Conservation (phyloP, 1,140 invertebrate species). For the Eueides isabella region DNA sequence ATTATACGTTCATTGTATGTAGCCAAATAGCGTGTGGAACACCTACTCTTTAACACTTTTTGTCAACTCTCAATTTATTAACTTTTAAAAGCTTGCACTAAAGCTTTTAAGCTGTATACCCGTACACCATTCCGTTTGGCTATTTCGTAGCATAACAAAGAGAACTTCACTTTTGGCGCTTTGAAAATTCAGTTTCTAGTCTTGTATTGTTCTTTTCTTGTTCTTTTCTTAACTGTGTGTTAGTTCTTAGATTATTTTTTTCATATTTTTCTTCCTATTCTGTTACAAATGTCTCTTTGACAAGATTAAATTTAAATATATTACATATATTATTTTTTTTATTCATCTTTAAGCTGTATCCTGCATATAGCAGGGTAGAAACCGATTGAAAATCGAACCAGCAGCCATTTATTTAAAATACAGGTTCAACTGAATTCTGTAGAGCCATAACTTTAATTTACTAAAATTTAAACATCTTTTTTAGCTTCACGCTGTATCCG, state of each 20-base stretch:
- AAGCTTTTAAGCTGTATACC: slow-evolving; percentile 61
- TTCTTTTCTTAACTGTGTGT: slow-evolving; percentile 10
- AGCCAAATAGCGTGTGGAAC: slow-evolving; percentile 64
- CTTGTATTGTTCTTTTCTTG: slow-evolving; percentile 26
- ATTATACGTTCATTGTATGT: slow-evolving; percentile 73
- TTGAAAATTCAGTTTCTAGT: slow-evolving; percentile 41
- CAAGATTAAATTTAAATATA: no score
- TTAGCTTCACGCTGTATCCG: no score
- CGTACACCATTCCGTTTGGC: slow-evolving; percentile 45
- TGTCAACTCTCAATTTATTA: slow-evolving; percentile 72
- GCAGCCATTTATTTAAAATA: no score
- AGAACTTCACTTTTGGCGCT: slow-evolving; percentile 44
- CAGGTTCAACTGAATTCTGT: no score
- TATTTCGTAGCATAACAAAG: slow-evolving; percentile 43
- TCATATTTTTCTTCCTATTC: neutral
- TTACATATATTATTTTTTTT: no score
- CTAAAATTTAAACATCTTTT: no score
- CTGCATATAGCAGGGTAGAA: no score
- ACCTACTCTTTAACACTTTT: slow-evolving; percentile 66
- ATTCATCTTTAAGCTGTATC: no score
- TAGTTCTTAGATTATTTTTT: neutral
- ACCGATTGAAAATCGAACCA: no score
- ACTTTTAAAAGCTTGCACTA: slow-evolving; percentile 68
- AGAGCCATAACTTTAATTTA: no score
- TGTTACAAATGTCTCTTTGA: neutral